Percentiles rank a stretch among this genome's conserved stretches.
Evolutionary conservation across 1,140 invertebrate genomes (phyloP).

Genomic region (Idris sp.): DNA sequence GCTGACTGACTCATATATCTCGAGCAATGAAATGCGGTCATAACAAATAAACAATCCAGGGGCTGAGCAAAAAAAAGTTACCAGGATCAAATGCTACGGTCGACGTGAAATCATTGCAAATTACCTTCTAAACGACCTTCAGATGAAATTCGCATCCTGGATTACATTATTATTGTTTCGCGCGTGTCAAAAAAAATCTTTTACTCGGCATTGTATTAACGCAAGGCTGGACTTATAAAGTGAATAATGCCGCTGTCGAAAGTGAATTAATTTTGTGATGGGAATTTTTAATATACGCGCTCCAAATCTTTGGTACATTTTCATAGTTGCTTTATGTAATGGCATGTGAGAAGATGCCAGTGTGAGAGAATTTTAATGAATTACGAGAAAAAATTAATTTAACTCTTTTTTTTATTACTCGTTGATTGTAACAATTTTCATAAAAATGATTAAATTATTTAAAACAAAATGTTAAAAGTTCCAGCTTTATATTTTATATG

Average conservation of each 20-base stretch:
- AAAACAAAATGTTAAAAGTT: too few relatives aligned
- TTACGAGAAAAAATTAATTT: too few relatives aligned
- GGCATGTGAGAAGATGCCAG: too few relatives aligned
- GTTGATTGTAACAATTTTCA: too few relatives aligned
- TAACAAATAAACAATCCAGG: slow-evolving; percentile 26
- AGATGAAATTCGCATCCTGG: slow-evolving; percentile 36
- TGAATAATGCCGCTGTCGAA: slow-evolving; percentile 20
- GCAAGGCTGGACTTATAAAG: slow-evolving; percentile 7
- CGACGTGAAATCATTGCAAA: slow-evolving; percentile 26
- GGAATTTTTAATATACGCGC: slow-evolving; percentile 11
- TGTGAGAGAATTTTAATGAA: too few relatives aligned
- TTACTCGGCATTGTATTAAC: slow-evolving; percentile 1
- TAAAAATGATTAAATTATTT: too few relatives aligned
- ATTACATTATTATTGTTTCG: slow-evolving; percentile 18
- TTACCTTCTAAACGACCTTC: slow-evolving; percentile 47
- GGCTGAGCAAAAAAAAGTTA: slow-evolving; percentile 28
- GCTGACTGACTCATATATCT: slow-evolving; percentile 39
- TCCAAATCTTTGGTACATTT: not conserved
- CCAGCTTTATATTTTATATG: too few relatives aligned
- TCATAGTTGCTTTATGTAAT: not conserved
- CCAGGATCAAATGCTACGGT: slow-evolving; percentile 16
- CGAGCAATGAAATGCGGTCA: slow-evolving; percentile 39
- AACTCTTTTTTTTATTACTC: too few relatives aligned
- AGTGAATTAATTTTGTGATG: slow-evolving; percentile 14
- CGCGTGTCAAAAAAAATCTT: slow-evolving; percentile 3